Evolutionary conservation across 2,797 vertebrate species (phyloP).

Genomic region (Gallirallus australis): DNA sequence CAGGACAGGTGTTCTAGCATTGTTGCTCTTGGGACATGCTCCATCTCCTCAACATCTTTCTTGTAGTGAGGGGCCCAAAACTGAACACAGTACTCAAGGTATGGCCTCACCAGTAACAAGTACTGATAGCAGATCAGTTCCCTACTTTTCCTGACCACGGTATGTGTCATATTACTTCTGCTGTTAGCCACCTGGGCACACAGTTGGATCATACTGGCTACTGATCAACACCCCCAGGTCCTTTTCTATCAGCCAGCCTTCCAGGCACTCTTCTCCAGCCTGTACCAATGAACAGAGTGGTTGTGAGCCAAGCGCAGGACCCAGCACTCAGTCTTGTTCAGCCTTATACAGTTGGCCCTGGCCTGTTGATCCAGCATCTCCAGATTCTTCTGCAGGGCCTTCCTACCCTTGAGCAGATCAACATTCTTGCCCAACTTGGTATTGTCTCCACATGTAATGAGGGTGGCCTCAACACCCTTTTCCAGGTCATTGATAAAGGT

Average conservation of each 20-base stretch:
- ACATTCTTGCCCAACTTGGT: neutral
- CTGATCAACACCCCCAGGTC: neutral
- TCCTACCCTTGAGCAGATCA: neutral
- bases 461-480: too few species aligned
- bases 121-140: rapidly evolving
- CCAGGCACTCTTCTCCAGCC: neutral
- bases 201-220: rapidly evolving
- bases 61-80: neutral
- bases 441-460: too few species aligned
- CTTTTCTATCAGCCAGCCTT: neutral
- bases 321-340: rapidly evolving
- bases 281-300: rapidly evolving
- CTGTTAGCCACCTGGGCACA: neutral
- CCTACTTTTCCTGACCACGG: neutral
- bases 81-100: rapidly evolving
- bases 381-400: neutral
- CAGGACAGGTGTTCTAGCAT: rapidly evolving
- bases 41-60: neutral
- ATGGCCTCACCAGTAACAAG: rapidly evolving
- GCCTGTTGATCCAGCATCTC: rapidly evolving
- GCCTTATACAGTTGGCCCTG: rapidly evolving
- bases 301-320: neutral
- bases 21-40: rapidly evolving
- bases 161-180: rapidly evolving
- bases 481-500: too few species aligned